Base-by-base conservation (phyloP, 2,797 vertebrate species). In the Cyprinella venusta region DNA sequence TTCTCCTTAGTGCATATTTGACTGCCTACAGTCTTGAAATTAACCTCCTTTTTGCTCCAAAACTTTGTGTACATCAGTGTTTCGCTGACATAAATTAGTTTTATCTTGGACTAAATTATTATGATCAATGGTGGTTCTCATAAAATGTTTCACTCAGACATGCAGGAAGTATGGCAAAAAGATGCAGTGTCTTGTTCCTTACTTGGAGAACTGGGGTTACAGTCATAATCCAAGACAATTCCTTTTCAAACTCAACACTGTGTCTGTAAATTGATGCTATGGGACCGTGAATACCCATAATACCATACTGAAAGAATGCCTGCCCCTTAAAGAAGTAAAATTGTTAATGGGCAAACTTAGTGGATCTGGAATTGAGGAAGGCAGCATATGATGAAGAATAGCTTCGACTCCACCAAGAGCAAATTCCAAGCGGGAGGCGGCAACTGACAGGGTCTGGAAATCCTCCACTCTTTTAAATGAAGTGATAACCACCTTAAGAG, bases 1-100 rank as follows among this genome's bases (percentile, higher is more conserved):
- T 68, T 59, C 38, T 76, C 72, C 50, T 76, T 48, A 68, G 81
- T 48, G 72, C 24, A 76, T 56, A 76, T 82, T 69, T 82, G 72
- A 82, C 72, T 59, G 63, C n/a, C 4, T 54, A 76, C n/a, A 67
- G 64, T 76, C 71, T 45, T 48, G 24, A 54, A 82, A 76, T 82
- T 21, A 82, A 82, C 63, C n/a, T 76, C 18, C 13, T 76, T 19
- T 75, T 59, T 75, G 70, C 42, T 81, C 42, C 21, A 52, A 26
- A 65, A 81, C 80, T 52, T 81, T 81, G 30, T 52, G 5, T 38
- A 24, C 42, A 67, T 69, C 52, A 76, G 33, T 5, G 26, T 70
- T 74, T 61, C 12, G 18, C 42, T 76, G 26, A 76, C 63, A 61
- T 38, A 69, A 45, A 56, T 76, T 56, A 69, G 72, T 69, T 59